Conservation (phyloP, 2,113 vertebrate species). For the Phycodurus eques region DNA sequence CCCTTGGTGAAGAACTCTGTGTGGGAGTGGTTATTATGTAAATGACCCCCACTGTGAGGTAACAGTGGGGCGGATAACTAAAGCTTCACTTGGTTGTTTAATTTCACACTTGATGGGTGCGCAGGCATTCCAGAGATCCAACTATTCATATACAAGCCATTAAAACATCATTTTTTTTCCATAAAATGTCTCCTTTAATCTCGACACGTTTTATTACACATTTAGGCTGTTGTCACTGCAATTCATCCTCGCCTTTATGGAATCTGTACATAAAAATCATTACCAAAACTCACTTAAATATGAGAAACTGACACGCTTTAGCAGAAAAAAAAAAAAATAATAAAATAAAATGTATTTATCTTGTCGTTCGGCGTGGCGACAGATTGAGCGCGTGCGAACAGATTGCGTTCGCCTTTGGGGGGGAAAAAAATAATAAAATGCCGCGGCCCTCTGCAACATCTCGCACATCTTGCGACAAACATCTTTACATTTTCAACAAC, state of each 20-base stretch:
- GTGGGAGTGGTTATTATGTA: no score
- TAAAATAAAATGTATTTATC: constrained; percentile 58
- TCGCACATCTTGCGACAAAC: constrained; percentile 75
- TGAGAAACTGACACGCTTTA: background rate
- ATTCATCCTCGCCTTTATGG: background rate
- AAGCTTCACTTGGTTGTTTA: no score
- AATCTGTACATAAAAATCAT: background rate
- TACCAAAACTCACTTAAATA: constrained; percentile 5
- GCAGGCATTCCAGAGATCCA: no score
- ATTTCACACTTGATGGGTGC: no score
- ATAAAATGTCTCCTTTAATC: background rate
- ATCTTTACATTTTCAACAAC: constrained; percentile 87
- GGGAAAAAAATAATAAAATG: background rate
- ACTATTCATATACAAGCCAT: background rate
- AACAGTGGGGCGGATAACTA: no score
- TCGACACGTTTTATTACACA: background rate
- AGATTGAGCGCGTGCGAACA: constrained; percentile 38
- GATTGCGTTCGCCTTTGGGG: constrained; percentile 50
- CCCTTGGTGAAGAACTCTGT: no score
- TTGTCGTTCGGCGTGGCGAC: constrained; percentile 46
- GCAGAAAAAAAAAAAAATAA: constrained; percentile 17
- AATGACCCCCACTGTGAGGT: no score
- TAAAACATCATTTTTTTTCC: background rate
- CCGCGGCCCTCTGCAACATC: constrained; percentile 65
- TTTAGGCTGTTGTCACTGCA: background rate